phyloP scores from a whole-genome alignment of 2,113 vertebrate species.

The Periophthalmus modestus region DNA sequence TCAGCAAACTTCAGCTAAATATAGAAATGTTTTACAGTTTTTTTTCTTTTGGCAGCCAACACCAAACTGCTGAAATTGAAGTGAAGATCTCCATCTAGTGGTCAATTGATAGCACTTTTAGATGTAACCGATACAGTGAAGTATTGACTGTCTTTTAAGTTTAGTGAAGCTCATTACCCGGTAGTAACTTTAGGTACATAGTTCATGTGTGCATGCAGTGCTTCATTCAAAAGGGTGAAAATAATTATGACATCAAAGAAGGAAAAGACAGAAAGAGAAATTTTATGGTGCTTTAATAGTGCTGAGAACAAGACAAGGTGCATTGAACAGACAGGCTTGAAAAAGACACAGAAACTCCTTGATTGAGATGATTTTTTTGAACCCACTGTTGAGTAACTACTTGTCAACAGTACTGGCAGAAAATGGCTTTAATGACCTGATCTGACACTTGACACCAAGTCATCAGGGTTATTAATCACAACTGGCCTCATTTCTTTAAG shows the following conservation, averaged over 20 bases:
- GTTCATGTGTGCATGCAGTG: neutral
- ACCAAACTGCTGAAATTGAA: neutral
- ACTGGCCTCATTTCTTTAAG: slow-evolving; percentile 28
- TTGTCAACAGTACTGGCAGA: slow-evolving; percentile 24
- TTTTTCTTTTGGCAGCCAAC: neutral
- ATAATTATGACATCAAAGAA: slow-evolving; percentile 29
- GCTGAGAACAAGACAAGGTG: slow-evolving; percentile 75
- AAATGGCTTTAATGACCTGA: slow-evolving; percentile 36
- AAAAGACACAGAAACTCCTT: slow-evolving; percentile 39
- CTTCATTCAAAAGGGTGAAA: slow-evolving; percentile 33
- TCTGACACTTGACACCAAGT: slow-evolving; percentile 27
- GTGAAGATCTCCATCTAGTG: neutral
- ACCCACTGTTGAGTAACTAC: slow-evolving; percentile 9
- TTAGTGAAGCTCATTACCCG: neutral
- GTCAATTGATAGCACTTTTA: neutral
- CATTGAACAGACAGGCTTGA: slow-evolving; percentile 64
- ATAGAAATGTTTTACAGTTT: neutral
- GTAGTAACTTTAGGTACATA: neutral
- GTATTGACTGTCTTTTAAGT: neutral
- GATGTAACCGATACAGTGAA: neutral
- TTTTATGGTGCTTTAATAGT: slow-evolving; percentile 85
- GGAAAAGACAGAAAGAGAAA: slow-evolving; percentile 68
- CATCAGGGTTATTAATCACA: slow-evolving; percentile 35
- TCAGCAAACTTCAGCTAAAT: neutral
- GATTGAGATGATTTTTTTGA: slow-evolving; percentile 13